phyloP scores from a whole-genome alignment of 2,797 vertebrate genomes.

The Gila robusta region DNA sequence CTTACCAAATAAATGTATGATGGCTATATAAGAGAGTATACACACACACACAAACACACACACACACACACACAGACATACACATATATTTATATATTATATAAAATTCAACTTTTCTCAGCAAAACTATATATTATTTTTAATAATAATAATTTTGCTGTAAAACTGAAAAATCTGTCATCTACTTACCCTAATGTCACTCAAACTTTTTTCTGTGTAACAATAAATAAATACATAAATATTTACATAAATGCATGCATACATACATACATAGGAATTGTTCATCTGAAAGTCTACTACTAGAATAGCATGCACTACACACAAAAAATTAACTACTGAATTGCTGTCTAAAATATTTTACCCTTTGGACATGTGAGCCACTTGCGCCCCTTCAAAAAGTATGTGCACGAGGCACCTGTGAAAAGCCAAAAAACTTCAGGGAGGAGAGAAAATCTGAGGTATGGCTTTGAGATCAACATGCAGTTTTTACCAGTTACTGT shows the following conservation, averaged over 20 bases:
- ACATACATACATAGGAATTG: background rate
- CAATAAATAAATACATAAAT: constrained; percentile 1
- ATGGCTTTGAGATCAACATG: background rate
- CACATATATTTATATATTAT: background rate
- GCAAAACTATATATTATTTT: background rate
- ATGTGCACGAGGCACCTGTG: background rate
- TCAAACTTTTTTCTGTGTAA: background rate
- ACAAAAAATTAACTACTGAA: background rate
- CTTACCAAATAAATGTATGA: background rate
- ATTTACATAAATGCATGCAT: too few species aligned
- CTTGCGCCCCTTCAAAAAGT: background rate
- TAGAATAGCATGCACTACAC: background rate
- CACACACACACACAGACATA: too few species aligned
- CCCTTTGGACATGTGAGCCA: background rate
- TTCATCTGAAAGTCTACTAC: background rate
- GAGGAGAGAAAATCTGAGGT: background rate
- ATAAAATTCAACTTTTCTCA: background rate
- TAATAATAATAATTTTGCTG: background rate
- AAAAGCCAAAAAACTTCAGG: background rate
- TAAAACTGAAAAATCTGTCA: background rate
- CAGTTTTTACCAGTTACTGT: constrained; percentile 10
- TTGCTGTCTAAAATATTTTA: background rate
- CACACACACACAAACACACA: too few species aligned
- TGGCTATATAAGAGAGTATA: background rate
- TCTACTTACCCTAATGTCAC: background rate